Conservation (phyloP, 2,888 invertebrate species). For the Phlogophora meticulosa region DNA sequence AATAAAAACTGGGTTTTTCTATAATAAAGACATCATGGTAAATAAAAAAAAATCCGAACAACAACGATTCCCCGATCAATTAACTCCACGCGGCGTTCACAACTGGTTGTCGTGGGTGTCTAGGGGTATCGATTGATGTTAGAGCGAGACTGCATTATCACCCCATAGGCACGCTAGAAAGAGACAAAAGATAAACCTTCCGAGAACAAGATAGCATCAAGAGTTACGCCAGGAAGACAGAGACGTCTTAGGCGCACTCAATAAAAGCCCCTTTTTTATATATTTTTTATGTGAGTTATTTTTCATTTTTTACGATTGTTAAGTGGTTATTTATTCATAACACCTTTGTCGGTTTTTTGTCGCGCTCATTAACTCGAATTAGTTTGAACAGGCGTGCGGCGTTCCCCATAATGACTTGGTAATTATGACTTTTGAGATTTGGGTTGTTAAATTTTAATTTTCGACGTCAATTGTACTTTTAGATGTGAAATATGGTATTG, state of each 20-base stretch:
- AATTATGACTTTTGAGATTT: constrained; percentile 65
- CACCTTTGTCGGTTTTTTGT: constrained; percentile 88
- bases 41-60: constrained; percentile 34
- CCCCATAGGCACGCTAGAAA: constrained; percentile 53
- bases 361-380: constrained; percentile 84
- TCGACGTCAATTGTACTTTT: constrained; percentile 37
- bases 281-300: constrained; percentile 48
- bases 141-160: constrained; percentile 72
- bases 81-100: constrained; percentile 70
- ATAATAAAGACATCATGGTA: too few species aligned
- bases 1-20: too few species aligned
- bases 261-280: constrained; percentile 77
- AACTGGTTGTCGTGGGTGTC: constrained; percentile 83
- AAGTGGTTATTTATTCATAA: constrained; percentile 88
- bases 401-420: constrained; percentile 62
- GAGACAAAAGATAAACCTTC: constrained; percentile 79
- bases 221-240: constrained; percentile 82
- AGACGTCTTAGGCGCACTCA: constrained; percentile 85
- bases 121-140: constrained; percentile 85
- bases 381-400: constrained; percentile 75
- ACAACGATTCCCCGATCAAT: constrained; percentile 70
- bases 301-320: constrained; percentile 75
- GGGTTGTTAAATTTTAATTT: constrained; percentile 56
- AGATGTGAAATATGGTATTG: constrained; percentile 31
- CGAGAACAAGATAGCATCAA: constrained; percentile 89